A percentile compares a stretch with the other conserved stretches of the same genome.
Conservation (phyloP, 1,140 invertebrate species). For the Teleopsis dalmanni region DNA sequence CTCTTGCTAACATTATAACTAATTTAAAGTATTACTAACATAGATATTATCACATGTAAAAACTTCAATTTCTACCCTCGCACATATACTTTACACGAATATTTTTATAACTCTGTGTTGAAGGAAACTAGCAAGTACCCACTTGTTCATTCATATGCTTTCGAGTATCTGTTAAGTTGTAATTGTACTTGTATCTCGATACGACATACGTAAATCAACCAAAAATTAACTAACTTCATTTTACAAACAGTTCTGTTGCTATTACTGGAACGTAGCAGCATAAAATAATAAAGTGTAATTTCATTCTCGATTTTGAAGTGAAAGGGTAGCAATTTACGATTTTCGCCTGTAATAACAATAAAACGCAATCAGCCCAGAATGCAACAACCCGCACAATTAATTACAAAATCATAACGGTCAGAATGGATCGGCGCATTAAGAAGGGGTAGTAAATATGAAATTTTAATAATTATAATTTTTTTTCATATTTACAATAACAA, state of each 20-base stretch:
- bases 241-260: too few species aligned
- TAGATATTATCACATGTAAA: not conserved
- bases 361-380: not conserved
- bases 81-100: not conserved
- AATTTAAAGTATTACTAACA: too few species aligned
- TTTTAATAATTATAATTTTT: too few species aligned
- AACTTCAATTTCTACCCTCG: not conserved
- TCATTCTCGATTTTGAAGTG: not conserved
- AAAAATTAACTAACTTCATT: conserved; percentile 4
- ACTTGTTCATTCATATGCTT: not conserved
- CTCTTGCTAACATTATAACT: too few species aligned
- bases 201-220: conserved; percentile 7
- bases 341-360: not conserved
- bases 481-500: too few species aligned
- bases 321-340: not conserved
- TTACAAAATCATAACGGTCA: not conserved
- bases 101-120: not conserved
- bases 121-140: not conserved
- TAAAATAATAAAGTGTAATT: not conserved
- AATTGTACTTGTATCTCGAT: too few species aligned
- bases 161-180: not conserved
- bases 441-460: too few species aligned
- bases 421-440: too few species aligned
- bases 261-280: not conserved
- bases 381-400: not conserved